Percentiles rank a stretch among this genome's conserved stretches.
Conservation (phyloP, 2,113 vertebrate species). For the Myotis lucifugus region DNA sequence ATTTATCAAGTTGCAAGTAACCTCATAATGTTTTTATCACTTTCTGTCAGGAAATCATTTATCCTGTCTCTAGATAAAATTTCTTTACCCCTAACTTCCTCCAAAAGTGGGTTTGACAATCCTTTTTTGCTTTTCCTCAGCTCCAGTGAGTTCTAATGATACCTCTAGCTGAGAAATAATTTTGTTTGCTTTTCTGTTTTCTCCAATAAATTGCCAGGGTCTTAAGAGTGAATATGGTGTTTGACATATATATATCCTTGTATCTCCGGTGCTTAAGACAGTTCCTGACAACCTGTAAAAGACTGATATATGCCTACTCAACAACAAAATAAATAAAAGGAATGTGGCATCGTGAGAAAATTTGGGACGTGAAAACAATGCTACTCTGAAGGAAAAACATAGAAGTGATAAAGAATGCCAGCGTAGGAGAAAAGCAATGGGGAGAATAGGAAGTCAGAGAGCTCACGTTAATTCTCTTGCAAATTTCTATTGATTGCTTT, state of each 20-base stretch:
- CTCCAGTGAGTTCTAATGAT: not conserved
- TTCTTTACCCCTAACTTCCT: constrained; percentile 24
- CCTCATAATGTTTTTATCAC: constrained; percentile 19
- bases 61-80: constrained; percentile 12
- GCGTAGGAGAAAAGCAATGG: not conserved
- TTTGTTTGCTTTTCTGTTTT: not conserved
- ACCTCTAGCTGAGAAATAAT: not conserved
- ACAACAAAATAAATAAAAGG: not conserved
- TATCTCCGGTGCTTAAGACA: not conserved
- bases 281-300: not conserved
- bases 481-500: not conserved
- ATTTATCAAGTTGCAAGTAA: constrained; percentile 55
- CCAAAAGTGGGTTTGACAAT: not conserved
- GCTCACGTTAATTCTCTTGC: not conserved
- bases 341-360: not conserved
- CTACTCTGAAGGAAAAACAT: not conserved
- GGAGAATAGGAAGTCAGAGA: not conserved
- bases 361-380: not conserved
- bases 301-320: not conserved
- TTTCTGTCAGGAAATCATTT: constrained; percentile 29
- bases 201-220: not conserved
- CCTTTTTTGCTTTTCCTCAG: not conserved
- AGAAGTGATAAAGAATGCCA: not conserved
- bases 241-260: no score
- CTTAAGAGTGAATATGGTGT: not conserved